Base-by-base conservation (phyloP, 2,113 vertebrate species). In the Mugil cephalus region DNA sequence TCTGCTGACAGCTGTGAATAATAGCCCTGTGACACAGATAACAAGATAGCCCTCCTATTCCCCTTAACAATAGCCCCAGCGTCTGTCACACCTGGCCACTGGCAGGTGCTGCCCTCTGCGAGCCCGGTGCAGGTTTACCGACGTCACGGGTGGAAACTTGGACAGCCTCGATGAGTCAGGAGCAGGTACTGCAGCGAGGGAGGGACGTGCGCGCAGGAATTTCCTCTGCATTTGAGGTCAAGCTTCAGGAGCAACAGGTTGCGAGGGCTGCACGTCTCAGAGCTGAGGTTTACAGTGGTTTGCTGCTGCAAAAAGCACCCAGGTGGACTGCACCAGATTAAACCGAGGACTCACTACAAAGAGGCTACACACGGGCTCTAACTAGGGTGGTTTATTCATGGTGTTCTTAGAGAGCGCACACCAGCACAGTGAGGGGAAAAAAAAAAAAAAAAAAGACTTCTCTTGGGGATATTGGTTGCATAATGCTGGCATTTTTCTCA, bases 401-500 rank as follows among this genome's bases (percentile, higher is more conserved):
- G 40, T 48, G 40, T 74, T 30, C 24, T 59, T 10, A 13, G 24
- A 59, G 59, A 50, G 48, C 52, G 69, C 61, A 84, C 55, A 63
- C 18, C 18, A 30, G 47, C 54, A 82, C 70, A 61, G 53, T 36
- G 47, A 74, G 21, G n/a, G 24, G 0, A 36, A 43, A 34, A 60
- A 70, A 77, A n/a, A n/a, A n/a, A 5, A 0, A 36, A 43, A 34
- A 60, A 76, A 60, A 50, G 59, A 42, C 60, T 75, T 48, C 55
- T 76, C 60, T 45, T 47, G 11, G 35, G 68, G 78, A 64, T 45
- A 59, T 45, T 56, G 36, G 77, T 88, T 89, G 82, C 83, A 77
- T 82, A 87, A 87, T 53, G 48, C 60, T 54, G 66, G n/a, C 56
- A 74, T 83, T 86, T 62, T 82, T 85, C 82, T 80, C 69, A 52